Evolutionary conservation across 2,888 invertebrate species (phyloP), one percentile per base, ranked within the genome.

Genomic region (Vanessa cardui): DNA sequence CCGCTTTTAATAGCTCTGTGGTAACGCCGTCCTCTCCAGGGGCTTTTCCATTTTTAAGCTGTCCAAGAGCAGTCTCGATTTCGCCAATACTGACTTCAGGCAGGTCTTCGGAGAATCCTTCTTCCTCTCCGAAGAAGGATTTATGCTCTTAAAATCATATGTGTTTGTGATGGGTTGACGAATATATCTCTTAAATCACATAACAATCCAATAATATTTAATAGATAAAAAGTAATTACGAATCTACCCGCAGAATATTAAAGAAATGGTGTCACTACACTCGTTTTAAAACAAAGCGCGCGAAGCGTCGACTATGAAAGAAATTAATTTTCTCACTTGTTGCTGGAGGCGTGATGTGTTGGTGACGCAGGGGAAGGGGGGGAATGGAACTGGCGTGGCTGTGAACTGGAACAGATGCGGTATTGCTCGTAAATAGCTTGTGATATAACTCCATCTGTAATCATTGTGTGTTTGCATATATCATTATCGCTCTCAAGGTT

Each of bases 301-400:
- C 58, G 63, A 63, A 45, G 58, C 64, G 68, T 59, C 31, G 52
- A 54, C 67, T 67, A 50, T 47, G 66, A 64, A 58, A 68, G 70
- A 73, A 69, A 73, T 72, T 72, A 68, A 69, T 71, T 73, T 73
- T 71, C 66, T 63, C 66, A 72, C 73, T 73, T 72, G 73, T 73
- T 73, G 71, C 73, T 33, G 21, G 68, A 44, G 52, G 63, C 59
- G 59, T 56, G 66, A 66, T 56, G 58, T 47, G 18, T 26, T 45
- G 46, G 61, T 33, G 39, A 56, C 39, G 56, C 39, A 16, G 8
- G 15, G 39, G 56, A n/a, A 31, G 16, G 18, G 56, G 39, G 39
- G 18, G 33, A 39, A 2, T 56, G 33, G 59, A 59, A 16, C 26
- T 45, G 58, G 45, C 45, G 26, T 26, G 39, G 46, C 31, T 59